Conservation (phyloP, 2,888 invertebrate species). For the Amorpha juglandis region DNA sequence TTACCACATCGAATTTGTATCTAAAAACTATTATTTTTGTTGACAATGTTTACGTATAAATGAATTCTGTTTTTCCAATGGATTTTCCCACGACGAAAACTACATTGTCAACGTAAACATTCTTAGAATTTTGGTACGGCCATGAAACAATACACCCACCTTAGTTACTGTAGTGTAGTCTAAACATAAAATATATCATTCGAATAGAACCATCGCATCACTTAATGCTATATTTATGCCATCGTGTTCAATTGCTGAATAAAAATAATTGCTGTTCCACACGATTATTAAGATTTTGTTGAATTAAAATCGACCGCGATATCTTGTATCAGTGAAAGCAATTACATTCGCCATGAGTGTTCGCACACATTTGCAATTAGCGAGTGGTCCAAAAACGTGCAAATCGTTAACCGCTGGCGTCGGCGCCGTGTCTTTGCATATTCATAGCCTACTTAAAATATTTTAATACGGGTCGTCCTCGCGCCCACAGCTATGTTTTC, state of each 20-base stretch:
- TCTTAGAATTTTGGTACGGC: too few species aligned
- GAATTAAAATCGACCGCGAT: constrained; percentile 57
- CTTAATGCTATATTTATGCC: not conserved
- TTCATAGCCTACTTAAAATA: constrained; percentile 84
- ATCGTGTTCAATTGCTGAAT: not conserved
- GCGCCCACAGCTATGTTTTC: constrained; percentile 69
- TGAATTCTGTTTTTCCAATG: too few species aligned
- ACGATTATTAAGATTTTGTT: constrained; percentile 13
- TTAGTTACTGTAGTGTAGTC: not conserved
- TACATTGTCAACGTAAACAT: too few species aligned
- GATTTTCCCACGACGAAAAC: too few species aligned
- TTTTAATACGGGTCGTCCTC: constrained; percentile 79
- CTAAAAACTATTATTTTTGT: too few species aligned
- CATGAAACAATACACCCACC: not conserved
- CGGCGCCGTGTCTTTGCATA: constrained; percentile 82
- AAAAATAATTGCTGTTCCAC: not conserved
- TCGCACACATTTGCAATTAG: constrained; percentile 83
- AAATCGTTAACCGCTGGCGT: constrained; percentile 79
- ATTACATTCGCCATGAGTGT: constrained; percentile 81
- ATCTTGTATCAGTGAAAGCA: constrained; percentile 76
- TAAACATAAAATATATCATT: not conserved
- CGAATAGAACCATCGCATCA: not conserved
- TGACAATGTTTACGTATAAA: too few species aligned
- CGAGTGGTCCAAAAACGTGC: constrained; percentile 82
- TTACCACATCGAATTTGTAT: too few species aligned